A percentile compares a stretch with the other conserved stretches of the same genome.
These are phyloP conservation scores for Chaenodraco wilsoni DNA, from an alignment of 2,797 vertebrate genomes.

Conservation along the genomic window DNA sequence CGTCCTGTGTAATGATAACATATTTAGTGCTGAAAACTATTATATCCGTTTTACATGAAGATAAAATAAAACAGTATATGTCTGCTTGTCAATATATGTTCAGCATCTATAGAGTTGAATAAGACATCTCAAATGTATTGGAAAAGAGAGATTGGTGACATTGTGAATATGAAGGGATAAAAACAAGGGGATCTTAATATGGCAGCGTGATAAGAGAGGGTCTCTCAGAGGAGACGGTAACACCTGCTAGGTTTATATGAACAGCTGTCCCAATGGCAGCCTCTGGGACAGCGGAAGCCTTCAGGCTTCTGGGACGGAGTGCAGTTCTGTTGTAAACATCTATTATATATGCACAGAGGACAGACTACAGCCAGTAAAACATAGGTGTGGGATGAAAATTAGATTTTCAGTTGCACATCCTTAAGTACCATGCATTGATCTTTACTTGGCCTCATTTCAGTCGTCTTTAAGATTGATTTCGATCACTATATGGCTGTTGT, in stretches of 20 bases:
- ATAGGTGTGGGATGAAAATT: not conserved
- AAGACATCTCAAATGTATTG: not conserved
- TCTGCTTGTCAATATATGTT: not conserved
- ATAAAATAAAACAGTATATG: not conserved
- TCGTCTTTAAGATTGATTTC: constrained; percentile 28
- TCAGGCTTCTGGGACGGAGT: constrained; percentile 44
- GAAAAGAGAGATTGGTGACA: constrained; percentile 1
- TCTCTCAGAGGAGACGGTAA: constrained; percentile 47
- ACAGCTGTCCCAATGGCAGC: constrained; percentile 62
- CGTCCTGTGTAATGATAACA: not conserved
- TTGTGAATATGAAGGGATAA: constrained; percentile 12
- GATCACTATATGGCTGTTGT: constrained; percentile 6
- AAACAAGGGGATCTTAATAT: constrained; percentile 14
- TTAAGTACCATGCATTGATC: constrained; percentile 6
- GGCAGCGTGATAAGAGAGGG: constrained; percentile 8
- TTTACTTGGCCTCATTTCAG: constrained; percentile 24
- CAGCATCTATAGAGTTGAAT: not conserved
- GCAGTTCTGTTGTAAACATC: constrained; percentile 51
- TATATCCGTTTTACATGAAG: not conserved
- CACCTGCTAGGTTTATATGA: constrained; percentile 68
- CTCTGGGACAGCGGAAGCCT: constrained; percentile 41
- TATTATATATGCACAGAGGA: constrained; percentile 52
- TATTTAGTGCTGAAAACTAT: constrained; percentile 4
- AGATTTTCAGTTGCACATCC: not conserved
- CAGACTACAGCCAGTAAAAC: constrained; percentile 15